These are phyloP conservation scores for Brienomyrus brachyistius DNA, from an alignment of 2,113 vertebrate genomes.

Conservation along the genomic window DNA sequence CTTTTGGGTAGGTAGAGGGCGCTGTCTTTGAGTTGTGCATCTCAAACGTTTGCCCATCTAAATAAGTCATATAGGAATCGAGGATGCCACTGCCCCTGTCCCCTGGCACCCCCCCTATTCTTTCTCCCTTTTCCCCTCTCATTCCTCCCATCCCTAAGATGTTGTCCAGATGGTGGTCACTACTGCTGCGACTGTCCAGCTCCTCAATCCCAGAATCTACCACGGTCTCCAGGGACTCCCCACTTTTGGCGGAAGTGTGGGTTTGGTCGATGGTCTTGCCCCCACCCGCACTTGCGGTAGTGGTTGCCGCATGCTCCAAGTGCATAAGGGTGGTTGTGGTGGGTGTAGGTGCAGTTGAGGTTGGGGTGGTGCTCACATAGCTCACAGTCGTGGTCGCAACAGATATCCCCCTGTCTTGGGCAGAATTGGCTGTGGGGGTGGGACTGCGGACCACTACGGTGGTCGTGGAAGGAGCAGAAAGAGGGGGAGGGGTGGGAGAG, in stretches of 20 bases:
- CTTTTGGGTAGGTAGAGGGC: slow-evolving; percentile 55
- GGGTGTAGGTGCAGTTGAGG: slow-evolving; percentile 36
- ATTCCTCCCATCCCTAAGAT: slow-evolving; percentile 57
- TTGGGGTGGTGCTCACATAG: slow-evolving; percentile 47
- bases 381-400: slow-evolving; percentile 54
- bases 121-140: slow-evolving; percentile 45
- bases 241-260: slow-evolving; percentile 29
- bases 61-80: slow-evolving; percentile 69
- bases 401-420: slow-evolving; percentile 53
- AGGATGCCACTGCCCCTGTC: slow-evolving; percentile 54
- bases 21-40: slow-evolving; percentile 52
- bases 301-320: slow-evolving; percentile 34
- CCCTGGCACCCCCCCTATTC: slow-evolving; percentile 24
- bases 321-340: slow-evolving; percentile 48
- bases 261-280: slow-evolving; percentile 34
- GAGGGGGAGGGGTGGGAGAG: slow-evolving; percentile 38
- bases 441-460: slow-evolving; percentile 23
- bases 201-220: slow-evolving; percentile 84
- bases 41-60: slow-evolving; percentile 71
- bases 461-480: slow-evolving; percentile 41
- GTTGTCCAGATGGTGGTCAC: slow-evolving; percentile 80
- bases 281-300: slow-evolving; percentile 34
- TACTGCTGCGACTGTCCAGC: slow-evolving; percentile 81
- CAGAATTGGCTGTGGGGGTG: slow-evolving; percentile 3
- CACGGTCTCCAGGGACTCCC: slow-evolving; percentile 68